phyloP scores from a whole-genome alignment of 1,140 invertebrate species.

The Polyergus mexicanus region DNA sequence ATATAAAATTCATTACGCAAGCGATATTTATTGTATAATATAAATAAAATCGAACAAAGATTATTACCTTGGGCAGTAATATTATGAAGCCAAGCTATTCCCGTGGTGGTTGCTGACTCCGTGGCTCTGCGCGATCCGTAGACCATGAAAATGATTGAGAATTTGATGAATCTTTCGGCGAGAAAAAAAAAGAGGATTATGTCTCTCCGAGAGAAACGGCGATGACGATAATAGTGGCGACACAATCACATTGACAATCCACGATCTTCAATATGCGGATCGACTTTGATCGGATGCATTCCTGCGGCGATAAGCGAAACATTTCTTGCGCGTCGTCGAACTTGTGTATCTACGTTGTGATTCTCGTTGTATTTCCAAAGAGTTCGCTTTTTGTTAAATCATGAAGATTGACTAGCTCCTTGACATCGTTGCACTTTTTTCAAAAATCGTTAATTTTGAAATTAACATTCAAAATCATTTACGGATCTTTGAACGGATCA shows the following conservation, averaged over 20 bases:
- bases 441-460: not conserved
- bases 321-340: conserved; percentile 20
- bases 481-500: not conserved
- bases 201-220: not conserved
- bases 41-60: not conserved
- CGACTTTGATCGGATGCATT: not conserved
- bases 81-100: conserved; percentile 73
- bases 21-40: not conserved
- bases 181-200: not conserved
- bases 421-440: conserved; percentile 1
- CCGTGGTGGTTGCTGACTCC: conserved; percentile 68
- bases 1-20: not conserved
- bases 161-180: conserved; percentile 7
- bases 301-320: conserved; percentile 10
- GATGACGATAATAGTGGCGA: not conserved
- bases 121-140: conserved; percentile 67
- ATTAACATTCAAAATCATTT: not conserved
- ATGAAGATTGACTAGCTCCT: not conserved
- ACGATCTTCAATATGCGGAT: conserved; percentile 16
- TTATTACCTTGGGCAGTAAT: conserved; percentile 72
- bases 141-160: conserved; percentile 68
- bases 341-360: not conserved
- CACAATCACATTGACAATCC: conserved; percentile 10
- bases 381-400: not conserved
- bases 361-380: not conserved